phyloP scores from a whole-genome alignment of 2,113 vertebrate species.

The Scartelaos histophorus region DNA sequence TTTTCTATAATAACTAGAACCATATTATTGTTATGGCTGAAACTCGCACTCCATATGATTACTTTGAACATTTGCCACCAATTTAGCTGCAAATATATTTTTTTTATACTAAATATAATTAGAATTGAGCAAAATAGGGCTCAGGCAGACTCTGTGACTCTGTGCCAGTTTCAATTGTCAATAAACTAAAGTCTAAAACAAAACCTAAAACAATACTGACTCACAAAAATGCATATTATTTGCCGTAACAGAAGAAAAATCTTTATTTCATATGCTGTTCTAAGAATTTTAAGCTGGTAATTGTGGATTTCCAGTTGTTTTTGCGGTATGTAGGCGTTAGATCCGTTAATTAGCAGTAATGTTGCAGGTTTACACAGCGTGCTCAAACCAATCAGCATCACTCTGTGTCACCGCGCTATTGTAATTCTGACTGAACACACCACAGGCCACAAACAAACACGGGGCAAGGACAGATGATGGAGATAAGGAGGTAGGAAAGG shows the following conservation, averaged over 20 bases:
- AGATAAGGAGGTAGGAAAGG: constrained; percentile 10
- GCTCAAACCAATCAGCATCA: constrained; percentile 42
- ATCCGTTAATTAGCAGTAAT: constrained; percentile 57
- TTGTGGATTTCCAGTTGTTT: neutral
- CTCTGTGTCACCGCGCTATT: constrained; percentile 45
- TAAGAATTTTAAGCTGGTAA: neutral
- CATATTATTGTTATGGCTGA: too few relatives aligned
- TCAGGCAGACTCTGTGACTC: neutral
- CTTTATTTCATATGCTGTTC: too few relatives aligned
- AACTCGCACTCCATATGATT: too few relatives aligned
- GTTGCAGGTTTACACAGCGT: constrained; percentile 54
- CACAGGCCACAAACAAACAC: constrained; percentile 59
- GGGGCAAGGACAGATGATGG: constrained; percentile 30
- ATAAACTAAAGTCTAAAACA: neutral
- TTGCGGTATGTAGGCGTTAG: constrained; percentile 27
- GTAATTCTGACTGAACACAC: constrained; percentile 59
- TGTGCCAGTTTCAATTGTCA: neutral
- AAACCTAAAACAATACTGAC: neutral
- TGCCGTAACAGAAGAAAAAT: too few relatives aligned
- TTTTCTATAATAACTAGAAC: too few relatives aligned
- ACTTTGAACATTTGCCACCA: too few relatives aligned
- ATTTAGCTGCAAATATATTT: too few relatives aligned
- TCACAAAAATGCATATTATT: neutral
- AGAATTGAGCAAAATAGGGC: neutral
- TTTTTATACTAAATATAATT: too few relatives aligned